phyloP scores from a whole-genome alignment of 35 echinoderm and acorn worm species.

The Apostichopus japonicus region DNA sequence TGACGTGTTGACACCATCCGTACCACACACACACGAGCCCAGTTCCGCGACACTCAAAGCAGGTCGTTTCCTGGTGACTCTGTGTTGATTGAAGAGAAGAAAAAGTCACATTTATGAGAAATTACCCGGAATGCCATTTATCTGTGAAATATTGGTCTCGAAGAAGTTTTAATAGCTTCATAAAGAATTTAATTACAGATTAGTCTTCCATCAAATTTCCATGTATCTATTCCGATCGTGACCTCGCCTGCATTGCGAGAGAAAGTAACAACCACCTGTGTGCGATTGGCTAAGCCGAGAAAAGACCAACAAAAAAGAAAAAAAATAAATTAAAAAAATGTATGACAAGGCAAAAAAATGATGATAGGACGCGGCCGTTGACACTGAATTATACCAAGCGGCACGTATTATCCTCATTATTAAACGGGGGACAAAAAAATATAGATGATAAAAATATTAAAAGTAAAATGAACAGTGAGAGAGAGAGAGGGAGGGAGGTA shows the following conservation, averaged over 20 bases:
- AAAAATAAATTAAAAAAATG: not conserved
- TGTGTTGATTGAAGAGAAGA: not conserved
- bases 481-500: too few species aligned
- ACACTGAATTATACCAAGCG: too few species aligned
- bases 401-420: too few species aligned
- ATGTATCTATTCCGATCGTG: not conserved
- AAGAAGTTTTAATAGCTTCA: constrained; percentile 14
- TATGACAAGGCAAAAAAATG: too few species aligned
- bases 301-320: not conserved
- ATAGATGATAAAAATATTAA: too few species aligned
- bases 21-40: constrained; percentile 30
- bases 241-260: constrained; percentile 39
- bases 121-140: constrained; percentile 46
- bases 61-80: constrained; percentile 32
- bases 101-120: constrained; percentile 46
- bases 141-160: constrained; percentile 23
- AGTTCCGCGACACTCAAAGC: constrained; percentile 12
- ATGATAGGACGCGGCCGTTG: too few species aligned
- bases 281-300: not conserved
- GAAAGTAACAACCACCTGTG: constrained; percentile 11
- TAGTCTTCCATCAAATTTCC: constrained; percentile 21
- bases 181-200: constrained; percentile 50
- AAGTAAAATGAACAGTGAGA: too few species aligned
- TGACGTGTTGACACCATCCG: constrained; percentile 5
- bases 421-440: too few species aligned